phyloP scores from a whole-genome alignment of 2,113 vertebrate genomes.

The Origma solitaria region DNA sequence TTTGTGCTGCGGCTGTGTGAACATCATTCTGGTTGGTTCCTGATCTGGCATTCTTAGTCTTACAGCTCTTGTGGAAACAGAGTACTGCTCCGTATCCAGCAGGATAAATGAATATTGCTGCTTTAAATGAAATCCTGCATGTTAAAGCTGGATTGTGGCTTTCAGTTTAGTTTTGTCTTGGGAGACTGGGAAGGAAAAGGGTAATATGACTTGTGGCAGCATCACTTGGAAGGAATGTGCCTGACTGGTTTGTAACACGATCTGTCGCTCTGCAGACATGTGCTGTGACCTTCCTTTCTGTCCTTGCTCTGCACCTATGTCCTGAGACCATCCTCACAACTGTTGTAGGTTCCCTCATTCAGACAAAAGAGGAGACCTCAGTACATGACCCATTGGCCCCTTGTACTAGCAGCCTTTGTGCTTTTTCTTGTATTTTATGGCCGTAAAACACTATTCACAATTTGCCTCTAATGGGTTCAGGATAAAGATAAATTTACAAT shows the following conservation, averaged over 20 bases:
- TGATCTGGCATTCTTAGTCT: neutral
- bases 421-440: neutral
- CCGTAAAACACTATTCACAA: neutral
- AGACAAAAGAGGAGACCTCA: neutral
- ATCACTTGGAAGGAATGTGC: neutral
- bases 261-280: neutral
- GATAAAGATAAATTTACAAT: neutral
- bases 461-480: neutral
- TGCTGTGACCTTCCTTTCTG: neutral
- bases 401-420: neutral
- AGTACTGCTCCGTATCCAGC: neutral
- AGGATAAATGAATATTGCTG: neutral
- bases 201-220: neutral
- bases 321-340: neutral
- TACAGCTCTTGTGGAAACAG: neutral
- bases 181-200: neutral
- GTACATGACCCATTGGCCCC: neutral
- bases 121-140: neutral
- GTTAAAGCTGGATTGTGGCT: neutral
- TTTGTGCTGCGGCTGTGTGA: neutral
- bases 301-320: neutral
- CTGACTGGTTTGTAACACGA: neutral
- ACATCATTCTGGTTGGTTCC: neutral
- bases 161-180: neutral
- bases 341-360: neutral